Base-by-base conservation (phyloP, 2,797 vertebrate species). In the Halcyon smyrnensis region DNA sequence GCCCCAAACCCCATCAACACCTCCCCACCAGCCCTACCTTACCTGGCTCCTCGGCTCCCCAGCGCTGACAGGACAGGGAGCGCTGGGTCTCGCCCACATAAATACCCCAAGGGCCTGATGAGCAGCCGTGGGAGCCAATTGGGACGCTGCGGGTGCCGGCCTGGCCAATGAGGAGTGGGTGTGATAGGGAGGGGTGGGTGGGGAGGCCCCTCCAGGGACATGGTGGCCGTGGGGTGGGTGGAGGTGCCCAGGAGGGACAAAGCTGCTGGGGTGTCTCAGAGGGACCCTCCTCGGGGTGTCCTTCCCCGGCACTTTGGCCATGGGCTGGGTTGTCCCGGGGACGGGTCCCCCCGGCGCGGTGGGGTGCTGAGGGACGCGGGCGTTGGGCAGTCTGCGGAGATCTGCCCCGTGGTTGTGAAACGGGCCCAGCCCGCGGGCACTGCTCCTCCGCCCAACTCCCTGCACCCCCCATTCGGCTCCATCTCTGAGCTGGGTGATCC, bases 161-260 rank as follows among this genome's bases (percentile, higher is more conserved):
- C 56, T 2, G 73, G 39, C 94, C 95, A 92, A 92, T 90, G 86
- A 39, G 23, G 62, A 8, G n/a, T 18, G 23, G 37, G 71, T 53
- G 43, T 0, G 18, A 81, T 54, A 23, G 21, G 13, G 8, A 32
- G 5, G 63, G 28, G 1, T 1, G 30, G 78, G 5, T 23, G 54
- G 14, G 65, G 60, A 8, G 11, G 7, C 3, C 7, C 27, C 4
- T 28, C 12, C 8, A 4, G 41, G 57, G n/a, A 5, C 9, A 6
- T 9, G n/a, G 2, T 15, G 62, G 45, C 23, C 0, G 0, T 5
- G 16, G 53, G 9, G 32, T 17, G 48, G 24, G 12, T 4, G 13
- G 15, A 23, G n/a, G 14, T 27, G 28, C 56, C 51, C 8, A 1
- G 5, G 6, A 14, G n/a, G 56, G 64, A 39, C 7, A 0, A 2